Conservation (phyloP, 2,888 invertebrate genomes). For the Punctoribates punctum region DNA sequence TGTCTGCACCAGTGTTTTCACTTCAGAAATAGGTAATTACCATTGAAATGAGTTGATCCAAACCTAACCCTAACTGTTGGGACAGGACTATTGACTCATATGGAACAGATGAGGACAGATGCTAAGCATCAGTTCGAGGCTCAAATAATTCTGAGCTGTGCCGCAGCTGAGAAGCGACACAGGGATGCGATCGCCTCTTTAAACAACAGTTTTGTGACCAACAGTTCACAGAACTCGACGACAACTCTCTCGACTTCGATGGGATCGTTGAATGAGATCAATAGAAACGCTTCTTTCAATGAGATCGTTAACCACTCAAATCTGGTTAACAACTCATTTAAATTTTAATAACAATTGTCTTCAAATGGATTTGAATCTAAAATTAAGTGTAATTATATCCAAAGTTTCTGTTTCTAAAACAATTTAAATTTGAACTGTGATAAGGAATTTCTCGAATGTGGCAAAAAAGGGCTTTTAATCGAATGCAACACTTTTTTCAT, state of each 20-base stretch:
- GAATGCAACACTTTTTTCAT: slow-evolving; percentile 17
- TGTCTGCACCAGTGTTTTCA: slow-evolving; percentile 90
- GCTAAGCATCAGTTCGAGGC: slow-evolving; percentile 94
- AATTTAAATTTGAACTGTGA: slow-evolving; percentile 30
- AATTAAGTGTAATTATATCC: slow-evolving; percentile 31
- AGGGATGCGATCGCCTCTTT: slow-evolving; percentile 42
- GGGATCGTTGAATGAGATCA: slow-evolving; percentile 27
- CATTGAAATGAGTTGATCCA: not conserved
- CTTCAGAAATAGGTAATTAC: slow-evolving; percentile 78
- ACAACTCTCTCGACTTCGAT: slow-evolving; percentile 28
- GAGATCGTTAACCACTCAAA: slow-evolving; percentile 30
- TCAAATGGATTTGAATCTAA: not conserved
- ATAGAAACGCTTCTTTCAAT: slow-evolving; percentile 22
- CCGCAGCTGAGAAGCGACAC: slow-evolving; percentile 83
- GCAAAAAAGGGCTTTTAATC: not conserved
- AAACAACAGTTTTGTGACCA: slow-evolving; percentile 25
- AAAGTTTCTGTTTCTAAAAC: slow-evolving; percentile 29
- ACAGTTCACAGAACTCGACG: not conserved
- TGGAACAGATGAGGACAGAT: slow-evolving; percentile 96
- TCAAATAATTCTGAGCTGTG: slow-evolving; percentile 83
- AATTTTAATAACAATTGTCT: slow-evolving; percentile 24
- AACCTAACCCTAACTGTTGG: slow-evolving; percentile 47
- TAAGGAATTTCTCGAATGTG: slow-evolving; percentile 18
- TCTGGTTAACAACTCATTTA: slow-evolving; percentile 31
- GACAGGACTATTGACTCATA: slow-evolving; percentile 82